phyloP scores from a whole-genome alignment of 2,888 invertebrate species.

The Fabriciana adippe region DNA sequence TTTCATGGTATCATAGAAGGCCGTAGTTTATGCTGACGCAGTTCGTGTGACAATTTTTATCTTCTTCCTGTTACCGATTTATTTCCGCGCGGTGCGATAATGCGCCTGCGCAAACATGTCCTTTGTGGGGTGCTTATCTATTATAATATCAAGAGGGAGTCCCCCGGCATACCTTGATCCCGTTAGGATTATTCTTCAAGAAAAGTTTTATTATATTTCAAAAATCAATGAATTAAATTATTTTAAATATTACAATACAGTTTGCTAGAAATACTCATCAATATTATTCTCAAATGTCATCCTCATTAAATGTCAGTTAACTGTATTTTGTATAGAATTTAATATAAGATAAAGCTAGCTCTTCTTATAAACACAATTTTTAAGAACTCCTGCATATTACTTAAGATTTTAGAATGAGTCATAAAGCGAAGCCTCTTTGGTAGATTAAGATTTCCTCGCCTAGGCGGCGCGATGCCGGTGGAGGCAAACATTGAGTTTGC shows the following conservation, averaged over 20 bases:
- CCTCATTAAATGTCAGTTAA: no score
- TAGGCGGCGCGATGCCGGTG: constrained; percentile 50
- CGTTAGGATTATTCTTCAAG: constrained; percentile 27
- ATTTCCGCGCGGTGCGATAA: constrained; percentile 76
- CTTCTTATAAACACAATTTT: no score
- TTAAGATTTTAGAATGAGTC: constrained; percentile 28
- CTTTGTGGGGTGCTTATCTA: constrained; percentile 68
- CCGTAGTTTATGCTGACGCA: constrained; percentile 29
- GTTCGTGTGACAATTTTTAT: constrained; percentile 66
- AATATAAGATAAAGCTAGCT: no score
- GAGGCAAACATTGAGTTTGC: constrained; percentile 67
- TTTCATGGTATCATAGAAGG: no score
- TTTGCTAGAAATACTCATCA: no score
- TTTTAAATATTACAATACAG: no score
- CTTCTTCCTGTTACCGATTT: constrained; percentile 75
- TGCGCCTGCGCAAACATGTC: constrained; percentile 70
- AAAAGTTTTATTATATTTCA: background rate
- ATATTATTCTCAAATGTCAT: no score
- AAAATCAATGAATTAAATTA: no score
- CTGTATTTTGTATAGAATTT: no score
- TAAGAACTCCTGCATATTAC: no score
- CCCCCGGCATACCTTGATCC: constrained; percentile 50
- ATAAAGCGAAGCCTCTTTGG: constrained; percentile 40
- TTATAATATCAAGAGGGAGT: constrained; percentile 52
- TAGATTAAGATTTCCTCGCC: constrained; percentile 75